phyloP scores from a whole-genome alignment of 2,888 invertebrate species.

The Syritta pipiens region DNA sequence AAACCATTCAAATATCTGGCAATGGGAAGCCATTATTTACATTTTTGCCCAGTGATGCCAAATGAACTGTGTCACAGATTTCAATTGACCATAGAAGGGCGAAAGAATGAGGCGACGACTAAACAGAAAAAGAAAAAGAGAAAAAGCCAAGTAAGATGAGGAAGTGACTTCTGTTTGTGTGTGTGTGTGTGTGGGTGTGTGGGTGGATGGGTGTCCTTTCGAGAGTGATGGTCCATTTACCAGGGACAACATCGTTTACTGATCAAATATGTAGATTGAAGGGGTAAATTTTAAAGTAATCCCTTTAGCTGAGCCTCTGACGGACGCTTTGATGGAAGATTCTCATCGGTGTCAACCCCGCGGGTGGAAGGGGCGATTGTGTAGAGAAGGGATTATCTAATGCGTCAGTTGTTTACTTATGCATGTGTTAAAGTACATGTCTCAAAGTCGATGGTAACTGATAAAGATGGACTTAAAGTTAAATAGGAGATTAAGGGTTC shows the following conservation, averaged over 20 bases:
- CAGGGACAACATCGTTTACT: conserved; percentile 61
- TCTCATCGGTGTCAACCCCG: conserved; percentile 39
- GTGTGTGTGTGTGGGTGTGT: no score
- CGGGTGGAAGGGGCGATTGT: no score
- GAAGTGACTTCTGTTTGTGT: conserved; percentile 26
- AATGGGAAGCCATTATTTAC: conserved; percentile 44
- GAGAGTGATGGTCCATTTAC: conserved; percentile 41
- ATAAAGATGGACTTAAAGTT: no score
- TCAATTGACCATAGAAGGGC: conserved; percentile 43
- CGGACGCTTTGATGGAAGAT: conserved; percentile 5
- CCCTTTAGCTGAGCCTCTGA: conserved; percentile 18
- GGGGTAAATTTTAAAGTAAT: conserved; percentile 62
- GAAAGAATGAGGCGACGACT: background rate
- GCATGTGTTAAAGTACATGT: no score
- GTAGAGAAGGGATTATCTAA: no score
- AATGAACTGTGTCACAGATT: conserved; percentile 61
- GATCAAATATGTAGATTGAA: conserved; percentile 67
- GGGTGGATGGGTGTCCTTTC: no score
- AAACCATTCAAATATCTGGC: conserved; percentile 30
- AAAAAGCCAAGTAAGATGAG: background rate
- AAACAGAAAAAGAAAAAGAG: no score
- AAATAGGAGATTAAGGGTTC: no score
- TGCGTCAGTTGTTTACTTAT: no score
- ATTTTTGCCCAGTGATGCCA: conserved; percentile 50
- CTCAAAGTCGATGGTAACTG: no score